A percentile compares a stretch with the other conserved stretches of the same genome.
phyloP scores from a whole-genome alignment of 92 coral and sea anemone species.

The Porites divaricata region DNA sequence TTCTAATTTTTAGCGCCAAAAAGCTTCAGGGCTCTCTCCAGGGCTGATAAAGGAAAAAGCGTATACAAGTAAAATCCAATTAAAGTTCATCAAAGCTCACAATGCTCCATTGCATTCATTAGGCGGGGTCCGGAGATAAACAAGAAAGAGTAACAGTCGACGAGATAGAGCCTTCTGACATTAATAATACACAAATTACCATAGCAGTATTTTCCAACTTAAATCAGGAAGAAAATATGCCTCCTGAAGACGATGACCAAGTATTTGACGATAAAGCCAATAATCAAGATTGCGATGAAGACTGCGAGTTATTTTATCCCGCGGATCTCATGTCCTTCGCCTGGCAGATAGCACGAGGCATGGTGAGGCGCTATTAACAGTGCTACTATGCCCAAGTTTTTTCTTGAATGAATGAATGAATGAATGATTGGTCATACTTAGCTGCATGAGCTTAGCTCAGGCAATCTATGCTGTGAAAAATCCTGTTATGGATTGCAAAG shows the following conservation, averaged over 20 bases:
- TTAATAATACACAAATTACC: neutral
- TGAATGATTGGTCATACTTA: too few species aligned
- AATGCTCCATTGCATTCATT: neutral
- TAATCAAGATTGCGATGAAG: constrained; percentile 5
- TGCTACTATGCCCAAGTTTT: too few species aligned
- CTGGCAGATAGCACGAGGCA: constrained; percentile 22
- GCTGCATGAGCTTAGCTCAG: too few species aligned
- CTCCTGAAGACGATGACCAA: neutral
- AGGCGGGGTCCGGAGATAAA: neutral
- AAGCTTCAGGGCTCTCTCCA: too few species aligned
- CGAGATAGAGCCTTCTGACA: neutral
- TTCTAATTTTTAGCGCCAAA: too few species aligned
- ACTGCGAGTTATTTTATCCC: constrained; percentile 9
- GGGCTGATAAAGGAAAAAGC: too few species aligned
- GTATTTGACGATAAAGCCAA: too few species aligned
- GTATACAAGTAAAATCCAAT: too few species aligned
- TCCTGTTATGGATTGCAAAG: too few species aligned
- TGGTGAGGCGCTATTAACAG: neutral
- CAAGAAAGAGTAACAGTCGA: neutral
- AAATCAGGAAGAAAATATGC: neutral
- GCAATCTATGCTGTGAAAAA: too few species aligned
- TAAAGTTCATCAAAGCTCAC: too few species aligned
- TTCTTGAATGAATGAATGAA: too few species aligned
- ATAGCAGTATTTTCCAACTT: neutral
- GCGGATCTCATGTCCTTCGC: neutral